These are phyloP conservation scores for Peromyscus eremicus DNA, from an alignment of 2,797 vertebrate species.

Conservation along the genomic window DNA sequence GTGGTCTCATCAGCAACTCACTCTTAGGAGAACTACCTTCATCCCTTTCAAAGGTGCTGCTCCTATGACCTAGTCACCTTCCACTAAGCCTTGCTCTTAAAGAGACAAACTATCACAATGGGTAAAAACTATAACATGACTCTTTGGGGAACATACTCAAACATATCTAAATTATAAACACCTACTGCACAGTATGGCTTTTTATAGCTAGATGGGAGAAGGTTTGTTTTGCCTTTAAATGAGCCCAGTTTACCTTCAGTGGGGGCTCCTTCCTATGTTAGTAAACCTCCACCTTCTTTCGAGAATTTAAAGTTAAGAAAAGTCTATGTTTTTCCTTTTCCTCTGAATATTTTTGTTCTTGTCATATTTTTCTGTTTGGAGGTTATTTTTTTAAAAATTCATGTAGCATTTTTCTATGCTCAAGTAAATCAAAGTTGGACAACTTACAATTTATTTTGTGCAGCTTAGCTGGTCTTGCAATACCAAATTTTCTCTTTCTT, in stretches of 20 bases:
- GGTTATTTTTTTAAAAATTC: conserved; percentile 21
- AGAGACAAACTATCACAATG: background rate
- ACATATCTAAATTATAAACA: too few relatives aligned
- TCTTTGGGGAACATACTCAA: background rate
- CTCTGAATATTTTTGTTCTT: background rate
- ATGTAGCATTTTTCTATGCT: conserved; percentile 41
- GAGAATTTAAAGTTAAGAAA: conserved; percentile 16
- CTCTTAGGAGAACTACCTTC: background rate
- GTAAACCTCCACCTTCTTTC: background rate
- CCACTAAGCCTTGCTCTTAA: background rate
- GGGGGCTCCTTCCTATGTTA: background rate
- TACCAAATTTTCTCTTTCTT: conserved; percentile 21
- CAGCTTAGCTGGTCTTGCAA: background rate
- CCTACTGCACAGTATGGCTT: background rate
- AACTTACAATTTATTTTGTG: conserved; percentile 45
- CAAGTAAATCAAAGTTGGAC: conserved; percentile 65
- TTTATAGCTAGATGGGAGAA: background rate
- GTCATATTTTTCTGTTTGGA: conserved; percentile 39
- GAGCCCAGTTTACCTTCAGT: background rate
- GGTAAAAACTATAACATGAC: background rate
- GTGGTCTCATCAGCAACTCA: background rate
- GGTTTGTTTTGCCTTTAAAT: background rate
- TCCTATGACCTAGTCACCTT: background rate
- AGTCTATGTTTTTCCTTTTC: background rate
- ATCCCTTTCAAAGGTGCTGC: background rate